Conservation (phyloP, 2,113 vertebrate species). For the Centropus unirufus region DNA sequence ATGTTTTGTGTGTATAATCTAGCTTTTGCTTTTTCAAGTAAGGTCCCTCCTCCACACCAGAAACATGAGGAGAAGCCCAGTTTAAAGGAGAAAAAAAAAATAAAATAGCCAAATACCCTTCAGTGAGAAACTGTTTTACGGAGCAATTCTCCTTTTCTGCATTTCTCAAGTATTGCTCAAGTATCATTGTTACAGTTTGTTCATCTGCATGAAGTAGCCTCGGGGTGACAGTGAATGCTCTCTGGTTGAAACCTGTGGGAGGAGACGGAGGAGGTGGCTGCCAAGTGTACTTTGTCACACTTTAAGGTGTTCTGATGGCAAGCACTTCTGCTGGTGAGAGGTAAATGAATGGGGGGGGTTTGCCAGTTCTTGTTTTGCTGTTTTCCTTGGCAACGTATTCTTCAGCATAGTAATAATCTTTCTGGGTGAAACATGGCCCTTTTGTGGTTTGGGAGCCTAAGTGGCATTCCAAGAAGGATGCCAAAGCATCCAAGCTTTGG, state of each 20-base stretch:
- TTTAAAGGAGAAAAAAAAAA: not conserved
- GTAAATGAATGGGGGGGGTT: not conserved
- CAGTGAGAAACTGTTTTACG: not conserved
- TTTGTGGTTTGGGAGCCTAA: not conserved
- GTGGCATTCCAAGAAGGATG: not conserved
- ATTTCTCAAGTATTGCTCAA: conserved; percentile 62
- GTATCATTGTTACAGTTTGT: conserved; percentile 40
- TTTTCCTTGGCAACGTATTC: not conserved
- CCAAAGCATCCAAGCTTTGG: not conserved
- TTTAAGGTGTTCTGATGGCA: conserved; percentile 26
- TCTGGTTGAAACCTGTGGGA: not conserved
- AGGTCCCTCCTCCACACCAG: not conserved
- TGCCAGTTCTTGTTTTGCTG: not conserved
- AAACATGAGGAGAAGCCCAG: not conserved
- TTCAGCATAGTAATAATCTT: not conserved
- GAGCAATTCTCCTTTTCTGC: not conserved
- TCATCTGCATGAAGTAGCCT: conserved; percentile 43
- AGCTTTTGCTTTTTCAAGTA: not conserved
- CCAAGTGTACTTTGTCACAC: not conserved
- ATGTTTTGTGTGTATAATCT: not conserved
- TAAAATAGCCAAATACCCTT: not conserved
- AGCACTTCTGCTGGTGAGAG: not conserved
- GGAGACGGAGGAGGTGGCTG: not conserved
- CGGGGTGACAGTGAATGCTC: not conserved
- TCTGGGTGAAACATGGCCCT: not conserved